A percentile compares a stretch with the other conserved stretches of the same genome.
phyloP scores from a whole-genome alignment of 2,797 vertebrate genomes.

The Chlorospingus semifuscus region DNA sequence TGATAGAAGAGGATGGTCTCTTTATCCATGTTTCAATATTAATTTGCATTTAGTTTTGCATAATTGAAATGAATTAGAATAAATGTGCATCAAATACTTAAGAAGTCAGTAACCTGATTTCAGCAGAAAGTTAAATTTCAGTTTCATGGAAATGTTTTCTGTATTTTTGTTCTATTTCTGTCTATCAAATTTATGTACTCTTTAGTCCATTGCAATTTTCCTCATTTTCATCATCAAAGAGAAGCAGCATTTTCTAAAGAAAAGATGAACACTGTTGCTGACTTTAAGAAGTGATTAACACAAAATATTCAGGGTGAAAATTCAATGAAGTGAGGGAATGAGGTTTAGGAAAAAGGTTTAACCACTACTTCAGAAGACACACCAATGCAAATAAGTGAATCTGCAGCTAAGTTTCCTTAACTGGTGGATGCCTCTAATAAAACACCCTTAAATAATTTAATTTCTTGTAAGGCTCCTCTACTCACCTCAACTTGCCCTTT shows the following conservation, averaged over 20 bases:
- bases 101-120: not conserved
- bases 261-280: not conserved
- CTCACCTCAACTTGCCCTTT: accelerated
- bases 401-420: not conserved
- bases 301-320: not conserved
- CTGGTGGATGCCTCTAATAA: not conserved
- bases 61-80: slow-evolving; percentile 55
- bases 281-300: not conserved
- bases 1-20: not conserved
- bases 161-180: not conserved
- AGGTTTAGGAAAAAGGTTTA: not conserved
- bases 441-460: not conserved
- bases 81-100: slow-evolving; percentile 40
- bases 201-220: not conserved
- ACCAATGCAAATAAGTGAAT: not conserved
- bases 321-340: not conserved
- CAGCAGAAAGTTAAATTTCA: not conserved
- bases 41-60: not conserved
- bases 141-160: not conserved
- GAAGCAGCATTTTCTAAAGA: not conserved
- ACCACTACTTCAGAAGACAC: not conserved
- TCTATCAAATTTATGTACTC: not conserved
- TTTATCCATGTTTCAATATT: not conserved
- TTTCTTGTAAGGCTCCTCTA: not conserved
- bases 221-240: not conserved